phyloP scores from a whole-genome alignment of 2,113 vertebrate species.

The Setophaga petechia region DNA sequence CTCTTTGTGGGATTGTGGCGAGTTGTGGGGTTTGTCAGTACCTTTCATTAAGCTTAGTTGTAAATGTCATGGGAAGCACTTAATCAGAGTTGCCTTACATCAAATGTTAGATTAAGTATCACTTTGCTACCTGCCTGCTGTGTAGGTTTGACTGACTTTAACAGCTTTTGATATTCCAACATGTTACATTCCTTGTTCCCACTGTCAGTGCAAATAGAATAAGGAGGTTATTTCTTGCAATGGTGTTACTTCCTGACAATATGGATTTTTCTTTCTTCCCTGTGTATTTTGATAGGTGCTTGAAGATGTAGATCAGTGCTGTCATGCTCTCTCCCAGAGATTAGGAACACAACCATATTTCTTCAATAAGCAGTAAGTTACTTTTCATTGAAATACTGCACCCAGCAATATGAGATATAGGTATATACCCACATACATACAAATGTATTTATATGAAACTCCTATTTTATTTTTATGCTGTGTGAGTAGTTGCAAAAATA shows the following conservation, averaged over 20 bases:
- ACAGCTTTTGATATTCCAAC: neutral
- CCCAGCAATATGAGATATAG: neutral
- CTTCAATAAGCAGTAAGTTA: constrained; percentile 94
- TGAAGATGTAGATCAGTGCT: constrained; percentile 95
- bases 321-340: constrained; percentile 92
- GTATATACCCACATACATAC: neutral
- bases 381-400: neutral
- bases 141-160: neutral
- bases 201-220: neutral
- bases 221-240: neutral
- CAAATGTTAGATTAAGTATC: neutral
- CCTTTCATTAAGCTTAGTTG: neutral
- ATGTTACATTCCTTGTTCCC: neutral
- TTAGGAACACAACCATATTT: constrained; percentile 92
- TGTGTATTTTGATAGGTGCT: constrained; percentile 81
- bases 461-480: neutral
- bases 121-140: neutral
- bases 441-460: neutral
- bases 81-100: neutral
- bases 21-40: neutral
- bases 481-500: neutral
- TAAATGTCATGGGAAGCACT: neutral
- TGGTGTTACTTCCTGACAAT: constrained; percentile 7
- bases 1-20: neutral
- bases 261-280: constrained; percentile 28